Evolutionary conservation across 92 coral and sea anemone genomes (phyloP).

Genomic region (Umimayanthus chanpuru): DNA sequence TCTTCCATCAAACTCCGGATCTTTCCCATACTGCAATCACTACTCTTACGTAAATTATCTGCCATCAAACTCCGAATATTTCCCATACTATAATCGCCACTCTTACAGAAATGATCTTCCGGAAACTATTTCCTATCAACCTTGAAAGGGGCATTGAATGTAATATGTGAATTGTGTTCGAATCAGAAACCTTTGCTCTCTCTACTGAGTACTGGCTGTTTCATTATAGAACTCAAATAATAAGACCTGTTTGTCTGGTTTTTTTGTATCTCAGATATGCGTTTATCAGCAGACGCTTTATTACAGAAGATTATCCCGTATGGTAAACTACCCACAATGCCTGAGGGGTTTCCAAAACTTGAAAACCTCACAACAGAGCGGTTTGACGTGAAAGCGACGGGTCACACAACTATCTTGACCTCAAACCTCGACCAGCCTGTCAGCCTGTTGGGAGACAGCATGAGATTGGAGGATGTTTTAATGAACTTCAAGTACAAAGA

Average conservation of each 20-base stretch:
- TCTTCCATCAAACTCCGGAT: too few species aligned
- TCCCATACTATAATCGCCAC: too few species aligned
- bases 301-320: conserved; percentile 77
- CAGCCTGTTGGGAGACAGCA: conserved; percentile 71
- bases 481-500: conserved; percentile 84
- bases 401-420: conserved; percentile 78
- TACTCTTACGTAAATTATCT: too few species aligned
- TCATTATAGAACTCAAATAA: not conserved
- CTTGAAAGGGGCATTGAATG: too few species aligned
- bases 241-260: not conserved
- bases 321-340: conserved; percentile 82
- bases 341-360: conserved; percentile 89
- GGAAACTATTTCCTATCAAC: too few species aligned
- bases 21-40: too few species aligned
- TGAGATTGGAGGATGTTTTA: conserved; percentile 67
- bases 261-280: conserved; percentile 51
- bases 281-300: conserved; percentile 73
- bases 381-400: conserved; percentile 78
- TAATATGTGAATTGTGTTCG: too few species aligned
- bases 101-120: too few species aligned
- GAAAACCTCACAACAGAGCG: conserved; percentile 83
- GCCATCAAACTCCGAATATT: too few species aligned
- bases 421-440: conserved; percentile 90
- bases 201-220: too few species aligned
- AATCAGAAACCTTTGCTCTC: too few species aligned